A percentile compares a stretch with the other conserved stretches of the same genome.
phyloP scores from a whole-genome alignment of 2,797 vertebrate genomes.

The Cossypha polioptera region DNA sequence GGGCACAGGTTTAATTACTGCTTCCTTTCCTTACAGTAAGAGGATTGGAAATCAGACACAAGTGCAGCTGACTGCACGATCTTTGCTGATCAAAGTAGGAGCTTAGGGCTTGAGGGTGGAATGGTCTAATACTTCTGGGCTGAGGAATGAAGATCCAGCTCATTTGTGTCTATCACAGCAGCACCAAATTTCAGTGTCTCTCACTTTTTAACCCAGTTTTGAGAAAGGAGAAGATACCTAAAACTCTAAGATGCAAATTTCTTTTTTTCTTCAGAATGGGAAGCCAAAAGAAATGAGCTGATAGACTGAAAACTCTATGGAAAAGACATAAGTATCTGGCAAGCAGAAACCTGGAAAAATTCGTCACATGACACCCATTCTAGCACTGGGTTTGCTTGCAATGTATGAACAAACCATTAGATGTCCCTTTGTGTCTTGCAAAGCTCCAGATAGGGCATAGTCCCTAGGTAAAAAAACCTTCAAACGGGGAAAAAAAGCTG shows the following conservation, averaged over 20 bases:
- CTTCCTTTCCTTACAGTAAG: background rate
- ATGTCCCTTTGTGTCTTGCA: constrained; percentile 14
- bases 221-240: background rate
- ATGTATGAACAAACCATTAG: constrained; percentile 20
- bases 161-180: background rate
- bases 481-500: background rate
- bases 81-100: background rate
- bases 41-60: background rate
- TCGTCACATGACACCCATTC: background rate
- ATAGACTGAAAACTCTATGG: background rate
- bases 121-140: background rate
- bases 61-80: background rate
- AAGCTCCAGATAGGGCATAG: background rate
- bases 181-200: background rate
- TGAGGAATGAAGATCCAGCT: background rate
- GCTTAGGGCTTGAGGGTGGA: background rate
- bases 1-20: background rate
- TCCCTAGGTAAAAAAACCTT: background rate
- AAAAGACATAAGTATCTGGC: background rate
- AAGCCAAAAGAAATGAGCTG: background rate
- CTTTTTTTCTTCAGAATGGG: background rate
- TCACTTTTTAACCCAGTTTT: background rate
- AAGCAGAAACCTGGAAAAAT: background rate
- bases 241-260: background rate
- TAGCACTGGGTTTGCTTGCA: background rate